Evolutionary conservation across 1,140 invertebrate species (phyloP).

Genomic region (Zaprionus capensis): DNA sequence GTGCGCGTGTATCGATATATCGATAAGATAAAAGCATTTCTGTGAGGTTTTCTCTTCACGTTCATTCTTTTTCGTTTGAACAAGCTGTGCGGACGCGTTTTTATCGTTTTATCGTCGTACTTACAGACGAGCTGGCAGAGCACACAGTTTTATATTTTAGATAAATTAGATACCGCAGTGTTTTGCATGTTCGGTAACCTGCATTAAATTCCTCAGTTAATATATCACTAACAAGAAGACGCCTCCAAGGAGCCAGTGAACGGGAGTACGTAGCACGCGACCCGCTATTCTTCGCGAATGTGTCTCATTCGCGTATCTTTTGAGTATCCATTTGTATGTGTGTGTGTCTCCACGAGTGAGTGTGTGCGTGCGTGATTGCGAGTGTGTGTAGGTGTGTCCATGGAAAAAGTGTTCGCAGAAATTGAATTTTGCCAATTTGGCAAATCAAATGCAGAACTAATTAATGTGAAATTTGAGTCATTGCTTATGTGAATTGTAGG

Average conservation of each 20-base stretch:
- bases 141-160: conserved; percentile 30
- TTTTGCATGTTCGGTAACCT: background rate
- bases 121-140: conserved; percentile 36
- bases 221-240: background rate
- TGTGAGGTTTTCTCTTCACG: conserved; percentile 32
- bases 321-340: conserved; percentile 53
- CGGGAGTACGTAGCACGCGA: conserved; percentile 4
- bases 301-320: conserved; percentile 14
- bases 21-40: conserved; percentile 29
- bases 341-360: conserved; percentile 36
- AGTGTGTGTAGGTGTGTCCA: conserved; percentile 21
- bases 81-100: conserved; percentile 30
- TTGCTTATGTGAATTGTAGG: background rate
- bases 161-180: conserved; percentile 16
- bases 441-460: conserved; percentile 41
- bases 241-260: conserved; percentile 3
- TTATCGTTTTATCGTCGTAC: conserved; percentile 42
- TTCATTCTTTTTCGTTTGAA: conserved; percentile 43
- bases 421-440: conserved; percentile 78
- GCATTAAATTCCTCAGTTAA: conserved; percentile 35
- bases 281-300: conserved; percentile 1
- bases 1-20: conserved; percentile 16
- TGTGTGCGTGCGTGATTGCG: conserved; percentile 30
- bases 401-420: conserved; percentile 56
- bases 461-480: conserved; percentile 65